Conservation (phyloP, 1,140 invertebrate species). For the Drosophila sproati region DNA sequence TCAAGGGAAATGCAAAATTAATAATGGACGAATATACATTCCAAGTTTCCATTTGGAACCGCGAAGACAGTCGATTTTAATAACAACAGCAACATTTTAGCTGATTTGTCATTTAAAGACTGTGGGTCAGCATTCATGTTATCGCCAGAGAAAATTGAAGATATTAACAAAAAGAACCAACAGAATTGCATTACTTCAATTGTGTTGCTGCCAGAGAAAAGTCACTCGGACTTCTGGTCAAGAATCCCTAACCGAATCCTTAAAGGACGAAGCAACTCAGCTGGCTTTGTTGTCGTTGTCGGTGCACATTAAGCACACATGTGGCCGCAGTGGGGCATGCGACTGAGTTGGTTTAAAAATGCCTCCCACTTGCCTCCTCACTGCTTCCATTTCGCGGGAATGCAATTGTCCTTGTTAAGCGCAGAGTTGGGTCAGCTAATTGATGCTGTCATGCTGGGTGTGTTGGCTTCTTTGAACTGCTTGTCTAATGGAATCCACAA, state of each 20-base stretch:
- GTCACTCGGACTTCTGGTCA: slow-evolving; percentile 1
- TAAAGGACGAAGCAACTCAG: background rate
- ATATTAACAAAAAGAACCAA: background rate
- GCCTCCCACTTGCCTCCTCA: background rate
- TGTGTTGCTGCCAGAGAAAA: no score
- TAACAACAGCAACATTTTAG: background rate
- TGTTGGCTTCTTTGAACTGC: slow-evolving; percentile 12
- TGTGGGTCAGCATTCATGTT: background rate
- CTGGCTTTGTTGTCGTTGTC: slow-evolving; percentile 25
- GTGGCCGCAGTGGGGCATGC: slow-evolving; percentile 6
- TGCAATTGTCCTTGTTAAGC: slow-evolving; percentile 11
- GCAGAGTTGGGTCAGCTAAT: slow-evolving; percentile 19
- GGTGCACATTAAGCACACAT: slow-evolving; percentile 45
- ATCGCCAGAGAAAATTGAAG: background rate
- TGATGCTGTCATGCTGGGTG: slow-evolving; percentile 21
- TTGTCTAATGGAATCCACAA: slow-evolving; percentile 20
- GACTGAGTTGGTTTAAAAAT: background rate
- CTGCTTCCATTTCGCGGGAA: background rate
- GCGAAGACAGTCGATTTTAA: no score
- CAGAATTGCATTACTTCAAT: background rate
- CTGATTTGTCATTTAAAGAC: slow-evolving; percentile 1
- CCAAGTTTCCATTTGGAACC: no score
- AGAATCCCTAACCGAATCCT: background rate
- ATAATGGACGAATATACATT: no score
- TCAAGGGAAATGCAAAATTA: no score